A percentile compares a stretch with the other conserved stretches of the same genome.
Conservation (phyloP, 2,797 vertebrate species). For the Spinus olivaceus region DNA sequence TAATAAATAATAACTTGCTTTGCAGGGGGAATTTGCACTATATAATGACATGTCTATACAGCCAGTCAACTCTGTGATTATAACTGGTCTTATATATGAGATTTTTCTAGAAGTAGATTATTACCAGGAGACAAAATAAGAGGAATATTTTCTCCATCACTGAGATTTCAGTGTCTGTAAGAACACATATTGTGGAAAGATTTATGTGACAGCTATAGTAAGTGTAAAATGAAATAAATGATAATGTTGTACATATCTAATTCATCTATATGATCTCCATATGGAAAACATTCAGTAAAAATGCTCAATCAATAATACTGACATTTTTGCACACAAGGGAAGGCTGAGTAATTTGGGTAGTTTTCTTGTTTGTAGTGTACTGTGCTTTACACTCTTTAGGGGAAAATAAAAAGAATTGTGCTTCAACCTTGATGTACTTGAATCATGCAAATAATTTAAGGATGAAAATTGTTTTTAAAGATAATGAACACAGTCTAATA, state of each 20-base stretch:
- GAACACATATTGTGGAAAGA: neutral
- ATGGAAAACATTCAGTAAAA: neutral
- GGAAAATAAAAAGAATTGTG: neutral
- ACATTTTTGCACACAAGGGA: neutral
- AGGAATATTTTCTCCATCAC: neutral
- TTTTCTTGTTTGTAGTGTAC: neutral
- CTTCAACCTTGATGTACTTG: neutral
- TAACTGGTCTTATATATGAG: neutral
- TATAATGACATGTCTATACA: neutral
- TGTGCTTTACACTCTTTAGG: neutral
- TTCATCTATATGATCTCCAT: neutral
- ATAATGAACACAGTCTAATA: neutral
- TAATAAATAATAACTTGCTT: neutral
- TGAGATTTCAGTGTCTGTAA: neutral
- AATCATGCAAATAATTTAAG: neutral
- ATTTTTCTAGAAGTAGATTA: neutral
- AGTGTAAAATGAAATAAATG: neutral
- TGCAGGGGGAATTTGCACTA: neutral
- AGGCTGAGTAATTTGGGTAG: neutral
- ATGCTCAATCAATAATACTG: neutral
- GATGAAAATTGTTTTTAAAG: neutral
- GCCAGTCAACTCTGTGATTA: neutral
- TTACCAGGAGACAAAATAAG: neutral
- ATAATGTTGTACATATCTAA: neutral
- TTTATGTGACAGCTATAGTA: neutral